phyloP scores from a whole-genome alignment of 2,888 invertebrate species.

The Schrankia costaestrigalis region DNA sequence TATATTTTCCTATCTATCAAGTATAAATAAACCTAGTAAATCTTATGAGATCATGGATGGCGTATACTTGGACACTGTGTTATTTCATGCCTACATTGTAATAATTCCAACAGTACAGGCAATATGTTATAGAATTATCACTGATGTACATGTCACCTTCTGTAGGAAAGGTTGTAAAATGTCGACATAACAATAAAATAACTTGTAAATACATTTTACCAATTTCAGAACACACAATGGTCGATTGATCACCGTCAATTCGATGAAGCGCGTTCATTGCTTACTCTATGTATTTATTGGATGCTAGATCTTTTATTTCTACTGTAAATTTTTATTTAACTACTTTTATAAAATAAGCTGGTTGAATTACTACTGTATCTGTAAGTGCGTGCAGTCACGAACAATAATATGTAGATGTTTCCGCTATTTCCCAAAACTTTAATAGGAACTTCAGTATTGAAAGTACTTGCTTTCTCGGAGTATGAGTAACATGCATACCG shows the following conservation, averaged over 20 bases:
- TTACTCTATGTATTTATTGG: constrained; percentile 12
- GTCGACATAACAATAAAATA: constrained; percentile 33
- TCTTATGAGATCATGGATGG: too few relatives aligned
- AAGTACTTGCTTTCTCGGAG: too few relatives aligned
- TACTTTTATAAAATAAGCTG: constrained; percentile 6
- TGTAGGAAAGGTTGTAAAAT: constrained; percentile 27
- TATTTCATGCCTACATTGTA: constrained; percentile 12
- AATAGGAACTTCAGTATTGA: too few relatives aligned
- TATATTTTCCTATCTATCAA: too few relatives aligned
- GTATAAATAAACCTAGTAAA: too few relatives aligned
- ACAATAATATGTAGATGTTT: too few relatives aligned
- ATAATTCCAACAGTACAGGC: constrained; percentile 22
- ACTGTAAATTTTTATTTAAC: constrained; percentile 1
- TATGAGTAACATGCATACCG: too few relatives aligned
- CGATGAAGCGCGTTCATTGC: constrained; percentile 24
- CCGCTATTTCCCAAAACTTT: too few relatives aligned
- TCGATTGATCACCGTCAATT: constrained; percentile 46
- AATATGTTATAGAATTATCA: constrained; percentile 37
- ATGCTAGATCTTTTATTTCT: not conserved
- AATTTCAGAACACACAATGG: constrained; percentile 44
- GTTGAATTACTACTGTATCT: too few relatives aligned
- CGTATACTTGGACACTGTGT: too few relatives aligned
- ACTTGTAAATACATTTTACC: constrained; percentile 38
- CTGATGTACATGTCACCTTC: constrained; percentile 32
- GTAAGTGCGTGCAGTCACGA: too few relatives aligned